Evolutionary conservation across 1,140 invertebrate genomes (phyloP).

Genomic region (Sycophaga agraensis): DNA sequence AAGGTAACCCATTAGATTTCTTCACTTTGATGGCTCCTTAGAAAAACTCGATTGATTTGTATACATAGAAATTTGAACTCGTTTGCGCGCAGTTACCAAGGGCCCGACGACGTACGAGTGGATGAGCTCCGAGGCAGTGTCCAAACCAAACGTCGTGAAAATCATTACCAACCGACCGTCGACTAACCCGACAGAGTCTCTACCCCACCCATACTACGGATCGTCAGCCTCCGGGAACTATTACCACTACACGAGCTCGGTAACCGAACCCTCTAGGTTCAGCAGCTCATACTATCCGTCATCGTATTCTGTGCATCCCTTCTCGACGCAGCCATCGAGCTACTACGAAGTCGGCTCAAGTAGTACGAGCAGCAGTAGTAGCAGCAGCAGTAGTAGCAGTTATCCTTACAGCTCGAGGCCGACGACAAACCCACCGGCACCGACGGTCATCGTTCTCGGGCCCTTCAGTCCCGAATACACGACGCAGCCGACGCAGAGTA

Average conservation of each 20-base stretch:
- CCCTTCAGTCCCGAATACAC: constrained; percentile 56
- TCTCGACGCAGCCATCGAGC: constrained; percentile 28
- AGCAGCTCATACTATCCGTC: constrained; percentile 27
- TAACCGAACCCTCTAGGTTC: constrained; percentile 31
- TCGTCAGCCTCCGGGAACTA: constrained; percentile 42
- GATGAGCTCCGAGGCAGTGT: constrained; percentile 19
- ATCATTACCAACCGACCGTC: constrained; percentile 32
- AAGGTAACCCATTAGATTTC: constrained; percentile 22
- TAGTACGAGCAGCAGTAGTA: too few species aligned
- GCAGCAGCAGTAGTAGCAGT: constrained; percentile 30
- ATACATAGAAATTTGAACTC: too few species aligned
- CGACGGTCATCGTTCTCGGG: constrained; percentile 72
- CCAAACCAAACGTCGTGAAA: constrained; percentile 34
- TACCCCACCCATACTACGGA: constrained; percentile 10
- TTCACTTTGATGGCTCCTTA: too few species aligned
- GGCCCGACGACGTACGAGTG: constrained; percentile 21
- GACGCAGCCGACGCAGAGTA: constrained; percentile 51
- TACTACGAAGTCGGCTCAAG: too few species aligned
- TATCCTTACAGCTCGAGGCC: constrained; percentile 43
- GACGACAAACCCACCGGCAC: constrained; percentile 62
- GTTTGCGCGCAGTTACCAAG: not conserved
- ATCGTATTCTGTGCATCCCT: constrained; percentile 12
- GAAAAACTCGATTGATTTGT: too few species aligned
- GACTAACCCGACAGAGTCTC: constrained; percentile 26
- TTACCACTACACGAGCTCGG: constrained; percentile 47